Evolutionary conservation across 1,140 invertebrate genomes (phyloP), one percentile per base, ranked within the genome.

Genomic region (Acromyrmex echinatior): DNA sequence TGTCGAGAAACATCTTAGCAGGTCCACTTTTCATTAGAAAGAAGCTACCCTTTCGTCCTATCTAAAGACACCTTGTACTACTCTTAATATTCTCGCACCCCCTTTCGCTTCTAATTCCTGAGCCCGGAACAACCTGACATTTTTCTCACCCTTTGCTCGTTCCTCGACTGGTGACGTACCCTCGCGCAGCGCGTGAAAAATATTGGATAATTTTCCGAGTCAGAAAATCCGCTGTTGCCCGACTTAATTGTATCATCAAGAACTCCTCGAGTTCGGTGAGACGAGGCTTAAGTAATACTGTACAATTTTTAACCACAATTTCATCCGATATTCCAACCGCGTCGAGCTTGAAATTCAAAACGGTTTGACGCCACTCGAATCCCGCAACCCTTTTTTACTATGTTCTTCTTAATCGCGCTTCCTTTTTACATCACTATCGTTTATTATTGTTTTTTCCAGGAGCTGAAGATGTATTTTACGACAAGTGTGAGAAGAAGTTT

Each of bases 161-260:
- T 79, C 73, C 89, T 87, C 79, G 66, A 28, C 60, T 63, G 60
- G 63, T 87, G 92, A 93, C 89, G 91, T 91, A 91, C 92, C 92
- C 92, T 92, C 73, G 74, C 76, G 31, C 63, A 86, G 49, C 66
- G 87, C 91, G 89, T 94, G 94, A 95, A 95, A 95, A 95, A 95
- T 95, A 93, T 94, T 91, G 93, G 93, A 95, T 93, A 95, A 95
- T 95, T 95, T 95, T 95, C 93, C 94, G 91, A 93, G 92, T 93
- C 93, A 91, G 93, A 94, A 95, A 94, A 95, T 93, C 92, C 90
- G 91, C 91, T 91, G 91, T 93, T 93, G 86, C 86, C 88, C 79
- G 90, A 92, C 94, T 95, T 95, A 95, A 95, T 95, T 95, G 95
- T 95, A 95, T 95, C 94, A 95, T 95, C 95, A 95, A 93, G 92